Conservation (phyloP, 2,888 invertebrate genomes). For the Cephus pygmeus region DNA sequence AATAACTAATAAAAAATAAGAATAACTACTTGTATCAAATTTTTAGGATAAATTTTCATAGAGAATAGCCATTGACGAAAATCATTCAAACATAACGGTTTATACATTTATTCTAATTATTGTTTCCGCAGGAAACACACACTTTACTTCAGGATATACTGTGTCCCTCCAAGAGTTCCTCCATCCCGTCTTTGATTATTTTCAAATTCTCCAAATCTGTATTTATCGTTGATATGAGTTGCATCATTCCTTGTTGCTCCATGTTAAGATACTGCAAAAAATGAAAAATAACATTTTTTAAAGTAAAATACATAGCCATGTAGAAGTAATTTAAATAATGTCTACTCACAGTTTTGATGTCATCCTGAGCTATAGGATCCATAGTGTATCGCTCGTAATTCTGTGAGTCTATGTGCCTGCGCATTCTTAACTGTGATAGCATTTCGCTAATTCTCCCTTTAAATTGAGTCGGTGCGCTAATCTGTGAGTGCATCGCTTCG, state of each 20-base stretch:
- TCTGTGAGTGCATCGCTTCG: constrained; percentile 86
- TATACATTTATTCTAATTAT: neutral
- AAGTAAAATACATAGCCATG: neutral
- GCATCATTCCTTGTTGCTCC: constrained; percentile 90
- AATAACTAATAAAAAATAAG: neutral
- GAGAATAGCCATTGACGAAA: neutral
- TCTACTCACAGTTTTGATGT: constrained; percentile 69
- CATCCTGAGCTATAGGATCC: constrained; percentile 72
- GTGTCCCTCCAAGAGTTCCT: constrained; percentile 65
- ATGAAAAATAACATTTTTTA: constrained; percentile 14
- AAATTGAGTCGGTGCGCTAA: constrained; percentile 92
- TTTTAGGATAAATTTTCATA: neutral
- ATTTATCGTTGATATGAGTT: constrained; percentile 85
- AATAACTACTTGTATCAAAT: neutral
- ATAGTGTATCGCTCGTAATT: constrained; percentile 81
- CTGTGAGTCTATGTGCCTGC: constrained; percentile 71
- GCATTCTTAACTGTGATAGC: constrained; percentile 85
- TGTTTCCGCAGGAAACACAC: neutral
- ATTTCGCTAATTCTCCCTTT: constrained; percentile 94
- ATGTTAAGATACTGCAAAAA: constrained; percentile 78
- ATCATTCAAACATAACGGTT: neutral
- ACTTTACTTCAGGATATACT: constrained; percentile 47
- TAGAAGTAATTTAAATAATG: neutral
- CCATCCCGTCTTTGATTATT: constrained; percentile 82
- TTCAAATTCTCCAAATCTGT: constrained; percentile 83